Percentiles rank a stretch among this genome's conserved stretches.
These are phyloP conservation scores for Sturnira hondurensis DNA, from an alignment of 2,113 vertebrate species.

Conservation along the genomic window DNA sequence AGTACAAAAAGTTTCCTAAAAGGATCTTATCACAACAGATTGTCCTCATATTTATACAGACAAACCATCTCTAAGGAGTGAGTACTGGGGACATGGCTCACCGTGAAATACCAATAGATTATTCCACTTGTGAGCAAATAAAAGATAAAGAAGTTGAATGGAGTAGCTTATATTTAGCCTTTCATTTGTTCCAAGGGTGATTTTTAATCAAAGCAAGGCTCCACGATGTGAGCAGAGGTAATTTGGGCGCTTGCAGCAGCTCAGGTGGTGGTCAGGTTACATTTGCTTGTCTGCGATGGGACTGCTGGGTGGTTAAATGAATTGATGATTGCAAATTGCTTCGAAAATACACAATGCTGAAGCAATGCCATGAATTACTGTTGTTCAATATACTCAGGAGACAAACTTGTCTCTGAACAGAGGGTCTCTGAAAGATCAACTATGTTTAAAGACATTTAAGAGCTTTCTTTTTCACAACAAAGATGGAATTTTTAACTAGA, in stretches of 20 bases:
- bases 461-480: slow-evolving; percentile 38
- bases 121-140: slow-evolving; percentile 12
- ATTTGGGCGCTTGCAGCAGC: not conserved
- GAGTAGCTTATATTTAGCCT: not conserved
- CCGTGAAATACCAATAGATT: not conserved
- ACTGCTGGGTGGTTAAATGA: slow-evolving; percentile 38
- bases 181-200: slow-evolving; percentile 25
- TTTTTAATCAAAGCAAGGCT: slow-evolving; percentile 41
- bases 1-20: not conserved
- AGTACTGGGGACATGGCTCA: not conserved
- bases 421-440: slow-evolving; percentile 41
- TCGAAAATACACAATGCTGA: slow-evolving; percentile 55
- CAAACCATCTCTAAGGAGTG: not conserved
- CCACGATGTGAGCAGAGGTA: not conserved
- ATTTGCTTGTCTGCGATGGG: slow-evolving; percentile 5
- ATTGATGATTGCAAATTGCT: slow-evolving; percentile 60
- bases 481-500: slow-evolving; percentile 54
- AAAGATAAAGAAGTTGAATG: not conserved
- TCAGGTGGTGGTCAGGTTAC: not conserved
- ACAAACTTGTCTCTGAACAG: slow-evolving; percentile 36
- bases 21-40: not conserved
- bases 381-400: slow-evolving; percentile 48
- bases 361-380: slow-evolving; percentile 43
- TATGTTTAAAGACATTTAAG: slow-evolving; percentile 54
- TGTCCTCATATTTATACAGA: not conserved